These are phyloP conservation scores for Brachionus asplanchnoidis DNA, from an alignment of 1,140 invertebrate species.

Conservation along the genomic window DNA sequence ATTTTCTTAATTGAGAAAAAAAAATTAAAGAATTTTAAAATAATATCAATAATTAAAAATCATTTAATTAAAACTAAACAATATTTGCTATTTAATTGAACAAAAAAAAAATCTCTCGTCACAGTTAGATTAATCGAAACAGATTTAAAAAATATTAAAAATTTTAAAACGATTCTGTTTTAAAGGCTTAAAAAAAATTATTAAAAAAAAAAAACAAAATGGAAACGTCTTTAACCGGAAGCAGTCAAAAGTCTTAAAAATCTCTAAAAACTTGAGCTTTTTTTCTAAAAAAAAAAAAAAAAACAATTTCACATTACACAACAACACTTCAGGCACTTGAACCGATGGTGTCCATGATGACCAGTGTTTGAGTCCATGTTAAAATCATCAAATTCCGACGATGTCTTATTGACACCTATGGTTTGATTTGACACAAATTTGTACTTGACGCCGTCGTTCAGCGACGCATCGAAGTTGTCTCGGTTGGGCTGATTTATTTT, in stretches of 20 bases:
- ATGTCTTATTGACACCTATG: not conserved
- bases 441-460: conserved; percentile 22
- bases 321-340: conserved; percentile 18
- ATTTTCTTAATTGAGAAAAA: not conserved
- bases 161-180: conserved; percentile 34
- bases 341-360: not conserved
- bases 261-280: not conserved
- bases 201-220: not conserved
- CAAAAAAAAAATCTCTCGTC: not conserved
- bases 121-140: not conserved
- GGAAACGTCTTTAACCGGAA: not conserved
- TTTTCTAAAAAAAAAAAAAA: not conserved
- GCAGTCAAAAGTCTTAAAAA: not conserved
- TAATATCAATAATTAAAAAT: not conserved
- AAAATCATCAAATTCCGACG: conserved; percentile 6
- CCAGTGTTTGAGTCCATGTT: not conserved
- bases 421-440: conserved; percentile 35
- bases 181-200: not conserved
- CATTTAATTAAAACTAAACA: not conserved
- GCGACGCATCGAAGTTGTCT: not conserved
- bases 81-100: not conserved
- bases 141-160: conserved; percentile 7
- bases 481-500: not conserved
- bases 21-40: not conserved
- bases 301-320: conserved; percentile 22